Conservation (phyloP, 2,113 vertebrate genomes). For the Fulica atra region DNA sequence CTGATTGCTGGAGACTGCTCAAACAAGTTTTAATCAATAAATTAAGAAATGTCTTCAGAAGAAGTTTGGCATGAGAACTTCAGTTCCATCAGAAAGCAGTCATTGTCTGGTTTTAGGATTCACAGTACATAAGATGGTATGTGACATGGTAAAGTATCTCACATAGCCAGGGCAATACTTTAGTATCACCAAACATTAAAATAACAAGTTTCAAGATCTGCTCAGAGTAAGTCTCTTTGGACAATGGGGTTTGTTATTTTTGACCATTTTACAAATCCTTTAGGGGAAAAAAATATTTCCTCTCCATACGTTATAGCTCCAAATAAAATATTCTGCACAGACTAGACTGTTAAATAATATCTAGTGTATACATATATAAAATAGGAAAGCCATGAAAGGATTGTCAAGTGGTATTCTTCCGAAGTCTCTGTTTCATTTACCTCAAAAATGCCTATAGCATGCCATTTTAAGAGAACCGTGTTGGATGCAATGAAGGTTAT, state of each 20-base stretch:
- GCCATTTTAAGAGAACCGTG: background rate
- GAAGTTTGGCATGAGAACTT: background rate
- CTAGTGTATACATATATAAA: background rate
- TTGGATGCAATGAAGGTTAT: background rate
- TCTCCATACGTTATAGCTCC: background rate
- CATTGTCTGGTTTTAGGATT: conserved; percentile 4
- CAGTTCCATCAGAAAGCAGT: background rate
- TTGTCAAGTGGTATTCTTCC: background rate
- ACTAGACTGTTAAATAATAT: background rate
- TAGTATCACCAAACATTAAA: background rate
- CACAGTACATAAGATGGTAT: background rate
- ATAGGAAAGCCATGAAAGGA: background rate
- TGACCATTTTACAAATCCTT: background rate
- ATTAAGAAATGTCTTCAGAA: background rate
- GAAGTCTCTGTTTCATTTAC: background rate
- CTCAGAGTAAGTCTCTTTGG: background rate
- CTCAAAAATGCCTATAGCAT: background rate
- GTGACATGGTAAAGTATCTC: background rate
- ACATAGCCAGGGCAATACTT: background rate
- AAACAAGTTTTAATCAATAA: conserved; percentile 31
- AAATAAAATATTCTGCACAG: background rate
- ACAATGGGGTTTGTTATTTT: background rate
- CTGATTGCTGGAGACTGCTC: conserved; percentile 3
- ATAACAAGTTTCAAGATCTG: background rate
- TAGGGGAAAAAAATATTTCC: background rate